Evolutionary conservation across 2,797 vertebrate genomes (phyloP).

Genomic region (Alca torda): DNA sequence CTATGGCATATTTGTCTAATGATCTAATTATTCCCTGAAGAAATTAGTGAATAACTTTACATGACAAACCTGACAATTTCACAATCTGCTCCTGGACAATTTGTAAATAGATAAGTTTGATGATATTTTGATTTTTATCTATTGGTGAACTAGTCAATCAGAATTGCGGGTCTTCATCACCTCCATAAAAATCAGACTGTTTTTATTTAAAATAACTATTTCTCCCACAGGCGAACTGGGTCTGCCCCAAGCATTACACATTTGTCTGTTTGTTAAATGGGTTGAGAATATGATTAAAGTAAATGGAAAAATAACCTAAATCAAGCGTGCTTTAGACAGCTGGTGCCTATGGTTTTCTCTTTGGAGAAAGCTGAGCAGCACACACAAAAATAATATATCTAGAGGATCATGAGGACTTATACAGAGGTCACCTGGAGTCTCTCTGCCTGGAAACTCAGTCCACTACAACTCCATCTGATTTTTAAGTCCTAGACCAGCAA

Average conservation of each 20-base stretch:
- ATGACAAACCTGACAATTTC: slow-evolving; percentile 73
- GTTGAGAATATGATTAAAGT: slow-evolving; percentile 55
- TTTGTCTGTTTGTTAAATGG: slow-evolving; percentile 46
- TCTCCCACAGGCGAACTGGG: slow-evolving; percentile 64
- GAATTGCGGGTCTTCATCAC: slow-evolving; percentile 67
- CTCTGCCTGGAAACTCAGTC: not conserved
- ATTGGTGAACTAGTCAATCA: slow-evolving; percentile 70
- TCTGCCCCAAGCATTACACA: slow-evolving; percentile 66
- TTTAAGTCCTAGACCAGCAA: not conserved
- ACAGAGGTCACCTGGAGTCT: not conserved
- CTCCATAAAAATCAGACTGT: slow-evolving; percentile 55
- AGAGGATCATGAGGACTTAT: not conserved
- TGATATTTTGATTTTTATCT: slow-evolving; percentile 73
- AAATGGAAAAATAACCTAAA: slow-evolving; percentile 50
- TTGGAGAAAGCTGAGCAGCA: not conserved
- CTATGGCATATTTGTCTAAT: slow-evolving; percentile 73
- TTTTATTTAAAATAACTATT: slow-evolving; percentile 63
- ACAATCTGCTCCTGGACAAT: slow-evolving; percentile 72
- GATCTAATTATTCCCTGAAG: slow-evolving; percentile 72
- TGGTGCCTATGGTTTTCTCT: not conserved
- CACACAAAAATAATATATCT: not conserved
- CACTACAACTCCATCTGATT: not conserved
- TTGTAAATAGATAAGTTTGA: slow-evolving; percentile 73
- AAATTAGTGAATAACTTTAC: slow-evolving; percentile 73
- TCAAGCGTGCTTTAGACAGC: not conserved